phyloP scores from a whole-genome alignment of 2,113 vertebrate genomes.

The Vulpes ferrilata region DNA sequence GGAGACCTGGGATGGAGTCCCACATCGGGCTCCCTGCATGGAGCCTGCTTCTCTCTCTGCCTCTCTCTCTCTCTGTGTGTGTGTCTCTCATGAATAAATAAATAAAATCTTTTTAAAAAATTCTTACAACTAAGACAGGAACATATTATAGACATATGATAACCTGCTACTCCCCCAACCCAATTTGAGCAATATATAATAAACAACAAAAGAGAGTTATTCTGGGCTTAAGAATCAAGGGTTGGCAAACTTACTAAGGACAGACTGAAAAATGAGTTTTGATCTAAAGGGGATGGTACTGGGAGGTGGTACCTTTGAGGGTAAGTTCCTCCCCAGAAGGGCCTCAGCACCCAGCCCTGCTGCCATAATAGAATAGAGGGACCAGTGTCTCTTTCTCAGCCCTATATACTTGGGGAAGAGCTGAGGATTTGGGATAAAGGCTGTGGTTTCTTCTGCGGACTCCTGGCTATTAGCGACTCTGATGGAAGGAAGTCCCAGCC shows the following conservation, averaged over 20 bases:
- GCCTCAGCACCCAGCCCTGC: background rate
- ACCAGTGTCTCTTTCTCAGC: background rate
- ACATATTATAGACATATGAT: background rate
- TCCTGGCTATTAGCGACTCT: constrained; percentile 41
- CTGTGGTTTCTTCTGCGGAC: constrained; percentile 55
- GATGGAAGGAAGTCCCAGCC: constrained; percentile 36
- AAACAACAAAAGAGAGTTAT: constrained; percentile 34
- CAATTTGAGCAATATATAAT: constrained; percentile 44
- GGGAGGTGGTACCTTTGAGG: background rate
- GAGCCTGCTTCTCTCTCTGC: too few relatives aligned
- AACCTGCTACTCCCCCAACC: background rate
- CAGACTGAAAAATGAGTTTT: constrained; percentile 36
- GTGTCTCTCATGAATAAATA: too few relatives aligned
- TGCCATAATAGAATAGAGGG: background rate
- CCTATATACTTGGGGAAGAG: constrained; percentile 9
- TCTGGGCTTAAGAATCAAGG: constrained; percentile 27
- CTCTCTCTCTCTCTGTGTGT: too few relatives aligned
- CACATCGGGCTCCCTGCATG: too few relatives aligned
- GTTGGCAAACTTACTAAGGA: constrained; percentile 19
- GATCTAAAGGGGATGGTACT: background rate
- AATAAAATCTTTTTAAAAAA: too few relatives aligned
- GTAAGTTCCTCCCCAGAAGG: background rate
- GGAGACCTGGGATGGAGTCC: too few relatives aligned
- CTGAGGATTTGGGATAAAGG: background rate
- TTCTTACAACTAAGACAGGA: constrained; percentile 40